These are phyloP conservation scores for Megathymus violae DNA, from an alignment of 1,140 invertebrate species.

Conservation along the genomic window DNA sequence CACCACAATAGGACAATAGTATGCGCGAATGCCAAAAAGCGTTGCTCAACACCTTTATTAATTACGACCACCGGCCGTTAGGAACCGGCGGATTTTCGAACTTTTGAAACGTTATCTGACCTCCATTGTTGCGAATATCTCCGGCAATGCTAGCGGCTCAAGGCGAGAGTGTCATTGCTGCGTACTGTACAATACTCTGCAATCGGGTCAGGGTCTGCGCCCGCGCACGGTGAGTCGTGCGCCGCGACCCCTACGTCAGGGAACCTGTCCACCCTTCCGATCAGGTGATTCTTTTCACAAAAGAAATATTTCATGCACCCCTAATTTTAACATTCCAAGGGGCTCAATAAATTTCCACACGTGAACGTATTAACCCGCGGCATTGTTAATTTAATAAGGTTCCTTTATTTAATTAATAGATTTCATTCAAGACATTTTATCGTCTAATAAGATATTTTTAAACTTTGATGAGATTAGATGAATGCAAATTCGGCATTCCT, in stretches of 20 bases:
- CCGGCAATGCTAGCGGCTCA: conserved; percentile 81
- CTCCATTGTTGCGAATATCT: conserved; percentile 84
- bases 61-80: conserved; percentile 71
- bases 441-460: conserved; percentile 26
- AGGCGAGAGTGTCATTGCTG: conserved; percentile 82
- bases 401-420: conserved; percentile 27
- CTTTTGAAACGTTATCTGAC: conserved; percentile 83
- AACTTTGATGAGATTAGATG: conserved; percentile 34
- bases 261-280: conserved; percentile 66
- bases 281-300: conserved; percentile 65
- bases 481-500: conserved; percentile 45
- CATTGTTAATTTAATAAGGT: conserved; percentile 55
- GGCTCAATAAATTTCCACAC: conserved; percentile 55
- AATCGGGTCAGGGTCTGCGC: conserved; percentile 77
- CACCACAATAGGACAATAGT: conserved; percentile 37
- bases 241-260: conserved; percentile 42
- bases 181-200: conserved; percentile 76
- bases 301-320: conserved; percentile 68
- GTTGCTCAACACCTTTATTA: conserved; percentile 73
- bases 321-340: conserved; percentile 55
- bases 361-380: conserved; percentile 60
- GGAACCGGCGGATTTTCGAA: conserved; percentile 79
- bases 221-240: conserved; percentile 48
- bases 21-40: conserved; percentile 55
- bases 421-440: conserved; percentile 1